Evolutionary conservation across 2,113 vertebrate species (phyloP).

Genomic region (Daphoenositta chrysoptera): DNA sequence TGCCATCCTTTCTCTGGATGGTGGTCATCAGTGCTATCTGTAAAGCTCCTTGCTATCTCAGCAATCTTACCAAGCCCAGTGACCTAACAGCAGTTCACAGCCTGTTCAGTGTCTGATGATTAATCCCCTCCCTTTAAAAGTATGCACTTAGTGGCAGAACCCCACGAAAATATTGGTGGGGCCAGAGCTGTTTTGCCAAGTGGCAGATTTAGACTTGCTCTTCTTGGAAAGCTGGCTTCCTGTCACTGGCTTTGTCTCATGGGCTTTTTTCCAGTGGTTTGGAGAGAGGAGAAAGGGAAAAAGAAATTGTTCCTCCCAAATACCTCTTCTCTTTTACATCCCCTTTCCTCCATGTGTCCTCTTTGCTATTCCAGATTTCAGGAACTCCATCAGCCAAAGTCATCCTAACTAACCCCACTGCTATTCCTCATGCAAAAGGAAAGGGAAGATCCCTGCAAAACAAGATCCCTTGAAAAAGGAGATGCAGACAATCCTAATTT

Average conservation of each 20-base stretch:
- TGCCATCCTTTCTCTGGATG: background rate
- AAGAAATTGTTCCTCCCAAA: background rate
- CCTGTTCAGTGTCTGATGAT: background rate
- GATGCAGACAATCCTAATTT: background rate
- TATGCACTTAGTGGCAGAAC: slow-evolving; percentile 52
- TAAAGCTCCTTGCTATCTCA: slow-evolving; percentile 5
- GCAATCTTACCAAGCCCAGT: background rate
- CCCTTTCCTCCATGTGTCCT: background rate
- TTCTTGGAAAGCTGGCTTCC: slow-evolving; percentile 64
- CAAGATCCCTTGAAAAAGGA: background rate
- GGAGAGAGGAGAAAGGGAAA: background rate
- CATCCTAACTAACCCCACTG: background rate
- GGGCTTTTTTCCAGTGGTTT: slow-evolving; percentile 27
- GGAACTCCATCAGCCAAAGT: background rate
- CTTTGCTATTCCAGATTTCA: background rate
- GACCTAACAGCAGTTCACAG: background rate
- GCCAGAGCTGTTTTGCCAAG: slow-evolving; percentile 49
- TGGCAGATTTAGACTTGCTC: slow-evolving; percentile 35
- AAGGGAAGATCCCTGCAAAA: background rate
- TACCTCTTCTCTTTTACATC: background rate
- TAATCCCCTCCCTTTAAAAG: slow-evolving; percentile 40
- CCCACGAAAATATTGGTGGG: slow-evolving; percentile 31
- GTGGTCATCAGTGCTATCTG: background rate
- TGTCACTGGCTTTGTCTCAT: slow-evolving; percentile 29
- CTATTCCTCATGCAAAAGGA: background rate